A percentile compares a stretch with the other conserved stretches of the same genome.
These are phyloP conservation scores for Fulmarus glacialis DNA, from an alignment of 2,113 vertebrate genomes.

Conservation along the genomic window DNA sequence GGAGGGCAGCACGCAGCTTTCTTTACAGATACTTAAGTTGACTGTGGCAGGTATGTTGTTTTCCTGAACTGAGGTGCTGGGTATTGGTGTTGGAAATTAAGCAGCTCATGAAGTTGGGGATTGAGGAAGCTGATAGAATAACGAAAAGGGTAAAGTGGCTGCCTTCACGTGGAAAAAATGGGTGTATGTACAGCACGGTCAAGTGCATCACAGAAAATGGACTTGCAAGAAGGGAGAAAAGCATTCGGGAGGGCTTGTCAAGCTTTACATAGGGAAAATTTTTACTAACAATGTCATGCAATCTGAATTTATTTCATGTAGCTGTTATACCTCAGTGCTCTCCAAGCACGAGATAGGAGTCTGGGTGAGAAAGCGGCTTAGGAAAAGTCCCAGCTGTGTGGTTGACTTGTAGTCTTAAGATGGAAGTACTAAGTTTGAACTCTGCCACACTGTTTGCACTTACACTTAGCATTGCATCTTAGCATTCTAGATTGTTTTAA, in stretches of 20 bases:
- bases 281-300: neutral
- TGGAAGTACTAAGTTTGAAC: neutral
- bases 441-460: neutral
- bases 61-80: neutral
- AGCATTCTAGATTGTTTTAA: neutral
- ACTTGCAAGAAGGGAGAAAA: neutral
- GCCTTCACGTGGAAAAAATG: neutral
- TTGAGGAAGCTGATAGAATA: neutral
- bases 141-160: neutral
- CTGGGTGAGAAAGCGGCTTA: neutral
- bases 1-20: neutral
- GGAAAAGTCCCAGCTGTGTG: neutral
- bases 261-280: neutral
- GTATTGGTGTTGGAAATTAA: neutral
- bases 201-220: neutral
- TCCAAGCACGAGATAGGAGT: neutral
- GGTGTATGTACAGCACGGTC: neutral
- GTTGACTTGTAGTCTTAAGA: neutral
- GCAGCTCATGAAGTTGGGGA: accelerated
- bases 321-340: neutral
- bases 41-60: neutral
- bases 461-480: neutral
- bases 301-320: neutral
- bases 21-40: neutral
- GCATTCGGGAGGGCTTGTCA: accelerated